Evolutionary conservation across 2,113 vertebrate genomes (phyloP).

Genomic region (Donacobius atricapilla): DNA sequence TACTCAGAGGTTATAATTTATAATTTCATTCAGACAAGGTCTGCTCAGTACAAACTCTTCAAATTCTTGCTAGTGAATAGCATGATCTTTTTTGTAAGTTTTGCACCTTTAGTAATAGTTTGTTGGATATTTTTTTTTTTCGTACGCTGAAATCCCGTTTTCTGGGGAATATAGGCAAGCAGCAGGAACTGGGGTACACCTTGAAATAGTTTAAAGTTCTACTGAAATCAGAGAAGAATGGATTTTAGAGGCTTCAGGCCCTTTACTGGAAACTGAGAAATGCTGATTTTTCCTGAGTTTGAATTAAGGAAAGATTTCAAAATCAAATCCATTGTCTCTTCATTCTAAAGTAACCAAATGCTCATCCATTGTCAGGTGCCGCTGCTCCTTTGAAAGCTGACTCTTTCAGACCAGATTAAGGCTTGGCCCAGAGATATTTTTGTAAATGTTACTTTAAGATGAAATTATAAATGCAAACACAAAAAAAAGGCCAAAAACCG

Average conservation of each 20-base stretch:
- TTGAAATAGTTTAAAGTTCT: background rate
- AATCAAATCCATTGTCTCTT: background rate
- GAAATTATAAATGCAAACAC: background rate
- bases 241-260: background rate
- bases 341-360: background rate
- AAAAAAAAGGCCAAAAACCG: background rate
- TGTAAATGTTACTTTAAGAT: background rate
- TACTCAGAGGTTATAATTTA: background rate
- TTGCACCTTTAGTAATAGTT: background rate
- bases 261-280: background rate
- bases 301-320: background rate
- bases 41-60: background rate
- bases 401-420: background rate
- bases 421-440: background rate
- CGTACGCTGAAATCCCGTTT: background rate
- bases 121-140: background rate
- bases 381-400: background rate
- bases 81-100: background rate
- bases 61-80: background rate
- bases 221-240: background rate
- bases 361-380: background rate
- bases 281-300: background rate
- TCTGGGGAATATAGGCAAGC: background rate
- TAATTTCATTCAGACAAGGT: background rate
- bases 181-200: background rate